Conservation (phyloP, 2,888 invertebrate species). For the Tiliacea citrago region DNA sequence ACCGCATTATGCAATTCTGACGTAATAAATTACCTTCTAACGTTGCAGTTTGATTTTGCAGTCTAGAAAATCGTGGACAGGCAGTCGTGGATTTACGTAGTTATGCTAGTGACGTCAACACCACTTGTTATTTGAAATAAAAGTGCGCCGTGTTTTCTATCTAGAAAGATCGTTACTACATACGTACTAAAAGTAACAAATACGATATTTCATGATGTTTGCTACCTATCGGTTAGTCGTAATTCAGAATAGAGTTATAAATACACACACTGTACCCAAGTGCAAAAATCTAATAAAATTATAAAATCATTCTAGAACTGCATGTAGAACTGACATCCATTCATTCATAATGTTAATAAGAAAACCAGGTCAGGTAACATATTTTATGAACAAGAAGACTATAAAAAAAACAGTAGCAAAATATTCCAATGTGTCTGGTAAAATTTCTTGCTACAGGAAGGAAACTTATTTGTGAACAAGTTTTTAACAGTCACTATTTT, state of each 20-base stretch:
- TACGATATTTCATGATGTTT: not conserved
- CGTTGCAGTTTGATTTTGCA: conserved; percentile 47
- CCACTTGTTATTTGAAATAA: conserved; percentile 33
- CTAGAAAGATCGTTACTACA: conserved; percentile 39
- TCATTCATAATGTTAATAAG: not conserved
- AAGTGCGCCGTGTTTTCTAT: conserved; percentile 30
- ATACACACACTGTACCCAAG: not conserved
- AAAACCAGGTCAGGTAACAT: conserved; percentile 29
- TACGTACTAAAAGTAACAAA: conserved; percentile 6
- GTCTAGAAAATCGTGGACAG: conserved; percentile 39
- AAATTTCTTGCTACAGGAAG: conserved; percentile 26
- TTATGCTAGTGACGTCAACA: conserved; percentile 57
- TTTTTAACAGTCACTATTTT: conserved; percentile 37
- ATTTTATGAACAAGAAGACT: conserved; percentile 11
- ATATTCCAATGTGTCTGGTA: conserved; percentile 48
- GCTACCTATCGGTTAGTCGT: not conserved
- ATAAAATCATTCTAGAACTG: conserved; percentile 4
- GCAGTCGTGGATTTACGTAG: conserved; percentile 13
- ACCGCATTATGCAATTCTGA: conserved; percentile 72
- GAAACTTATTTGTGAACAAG: conserved; percentile 50
- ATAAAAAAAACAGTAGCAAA: conserved; percentile 9
- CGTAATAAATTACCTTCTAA: conserved; percentile 61
- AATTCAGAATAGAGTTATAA: conserved; percentile 8
- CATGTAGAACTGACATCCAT: conserved; percentile 15
- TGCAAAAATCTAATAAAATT: conserved; percentile 6